phyloP scores from a whole-genome alignment of 2,888 invertebrate species.

The Tuberolachnus salignus region DNA sequence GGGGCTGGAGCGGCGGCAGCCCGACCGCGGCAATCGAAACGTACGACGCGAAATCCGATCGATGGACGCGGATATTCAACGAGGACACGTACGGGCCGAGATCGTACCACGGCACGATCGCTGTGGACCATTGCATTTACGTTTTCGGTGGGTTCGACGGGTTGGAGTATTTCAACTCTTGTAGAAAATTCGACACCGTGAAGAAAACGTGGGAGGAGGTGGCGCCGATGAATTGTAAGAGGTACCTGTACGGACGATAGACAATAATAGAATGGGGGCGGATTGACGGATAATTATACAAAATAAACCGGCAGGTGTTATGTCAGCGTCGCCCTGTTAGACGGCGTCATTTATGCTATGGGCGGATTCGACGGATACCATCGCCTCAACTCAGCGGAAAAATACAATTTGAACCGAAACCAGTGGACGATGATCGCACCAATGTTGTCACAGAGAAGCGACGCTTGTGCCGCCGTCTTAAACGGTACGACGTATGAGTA shows the following conservation, averaged over 20 bases:
- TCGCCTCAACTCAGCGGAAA: slow-evolving; percentile 84
- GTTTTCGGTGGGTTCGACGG: slow-evolving; percentile 93
- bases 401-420: slow-evolving; percentile 81
- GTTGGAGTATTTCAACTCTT: slow-evolving; percentile 84
- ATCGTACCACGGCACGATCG: slow-evolving; percentile 92
- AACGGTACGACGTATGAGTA: no score
- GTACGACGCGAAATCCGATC: slow-evolving; percentile 86
- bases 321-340: slow-evolving; percentile 80
- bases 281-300: background rate
- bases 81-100: slow-evolving; percentile 64
- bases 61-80: slow-evolving; percentile 76
- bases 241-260: slow-evolving; percentile 62
- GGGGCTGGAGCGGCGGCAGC: slow-evolving; percentile 78
- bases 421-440: slow-evolving; percentile 87
- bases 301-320: slow-evolving; percentile 70
- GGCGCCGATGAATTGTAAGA: slow-evolving; percentile 85
- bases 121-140: slow-evolving; percentile 82
- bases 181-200: slow-evolving; percentile 85
- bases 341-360: slow-evolving; percentile 82
- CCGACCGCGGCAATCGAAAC: slow-evolving; percentile 83
- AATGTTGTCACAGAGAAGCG: slow-evolving; percentile 88
- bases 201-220: slow-evolving; percentile 84
- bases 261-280: no score
- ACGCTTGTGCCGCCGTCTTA: slow-evolving; percentile 85
- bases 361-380: slow-evolving; percentile 87